Base-by-base conservation (phyloP, 2,888 invertebrate species). In the Xanthostigma xanthostigma region DNA sequence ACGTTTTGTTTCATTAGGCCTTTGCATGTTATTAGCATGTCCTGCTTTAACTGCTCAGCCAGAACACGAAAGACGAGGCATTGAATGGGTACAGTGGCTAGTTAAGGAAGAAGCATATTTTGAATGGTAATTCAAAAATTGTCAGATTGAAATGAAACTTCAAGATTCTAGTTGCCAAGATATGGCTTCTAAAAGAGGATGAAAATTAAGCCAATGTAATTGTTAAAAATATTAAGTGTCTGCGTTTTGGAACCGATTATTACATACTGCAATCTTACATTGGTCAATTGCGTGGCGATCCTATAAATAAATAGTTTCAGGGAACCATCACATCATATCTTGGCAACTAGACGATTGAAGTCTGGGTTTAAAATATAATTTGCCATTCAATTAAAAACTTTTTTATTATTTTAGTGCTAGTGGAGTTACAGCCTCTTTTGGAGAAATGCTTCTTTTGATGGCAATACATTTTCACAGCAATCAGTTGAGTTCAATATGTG, bases 391-490 rank as follows among this genome's bases (percentile, higher is more conserved):
- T 36, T 17, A 33, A 35, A 41, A 41, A 40, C 8, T 36, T 45
- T 50, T 6, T 27, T 27, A 27, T 27, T 27, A 27, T 27, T 52
- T n/a, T 62, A 83, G 82, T 57, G 84, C 83, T 35, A 85, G 87
- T 43, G 90, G 88, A 0, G 84, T 84, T 0, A 82, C 84, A 2
- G 88, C 90, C 1, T 92, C 93, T 2, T 91, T 94, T 62, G 94
- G 93, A 2, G 95, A 96, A 70, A 92, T 96, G 90, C 69, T 97
- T 46, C 78, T 96, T 0, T 69, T 97, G 51, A 88, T 96, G 75
- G 96, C 96, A 0, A 94, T 96, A 55, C 95, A 96, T 65, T 96
- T 96, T 64, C 96, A 96, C 64, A 89, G 92, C 56, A 93, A 92
- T 62, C 95, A 96, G 66, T 73, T 93, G 52, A 80, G 84, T 46